Evolutionary conservation across 2,888 invertebrate genomes (phyloP).

Genomic region (Phyto melanocephala): DNA sequence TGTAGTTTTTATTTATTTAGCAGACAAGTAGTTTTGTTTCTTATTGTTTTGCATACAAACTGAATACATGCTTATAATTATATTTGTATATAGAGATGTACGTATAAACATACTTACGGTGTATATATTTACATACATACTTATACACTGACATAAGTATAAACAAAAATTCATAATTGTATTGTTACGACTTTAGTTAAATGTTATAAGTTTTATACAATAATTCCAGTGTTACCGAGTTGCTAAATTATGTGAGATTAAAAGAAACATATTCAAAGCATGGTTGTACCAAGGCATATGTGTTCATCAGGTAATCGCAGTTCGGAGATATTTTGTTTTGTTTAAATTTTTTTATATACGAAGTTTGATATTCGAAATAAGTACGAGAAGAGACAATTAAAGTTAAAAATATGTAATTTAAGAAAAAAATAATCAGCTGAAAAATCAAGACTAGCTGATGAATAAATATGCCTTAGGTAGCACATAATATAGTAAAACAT

Average conservation of each 20-base stretch:
- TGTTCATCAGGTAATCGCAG: too few species aligned
- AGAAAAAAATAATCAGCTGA: too few species aligned
- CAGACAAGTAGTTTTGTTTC: constrained; percentile 7
- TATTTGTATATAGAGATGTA: neutral
- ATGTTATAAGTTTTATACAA: neutral
- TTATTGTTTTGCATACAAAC: neutral
- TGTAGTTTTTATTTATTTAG: constrained; percentile 25
- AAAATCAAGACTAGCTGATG: too few species aligned
- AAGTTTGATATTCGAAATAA: too few species aligned
- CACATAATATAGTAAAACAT: too few species aligned
- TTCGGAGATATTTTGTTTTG: too few species aligned
- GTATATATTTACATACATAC: neutral
- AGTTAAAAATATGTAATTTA: too few species aligned
- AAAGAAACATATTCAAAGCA: too few species aligned
- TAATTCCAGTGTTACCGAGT: neutral
- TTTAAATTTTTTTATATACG: too few species aligned
- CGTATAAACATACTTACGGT: neutral
- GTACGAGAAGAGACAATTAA: too few species aligned
- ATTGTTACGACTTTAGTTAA: constrained; percentile 9
- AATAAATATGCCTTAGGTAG: too few species aligned
- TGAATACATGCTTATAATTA: neutral
- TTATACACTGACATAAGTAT: neutral
- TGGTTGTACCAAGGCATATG: too few species aligned
- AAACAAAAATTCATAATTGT: constrained; percentile 11
- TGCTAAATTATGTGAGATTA: neutral